Evolutionary conservation across 2,888 invertebrate species (phyloP).

Genomic region (Rhimphoctona megacephalus): DNA sequence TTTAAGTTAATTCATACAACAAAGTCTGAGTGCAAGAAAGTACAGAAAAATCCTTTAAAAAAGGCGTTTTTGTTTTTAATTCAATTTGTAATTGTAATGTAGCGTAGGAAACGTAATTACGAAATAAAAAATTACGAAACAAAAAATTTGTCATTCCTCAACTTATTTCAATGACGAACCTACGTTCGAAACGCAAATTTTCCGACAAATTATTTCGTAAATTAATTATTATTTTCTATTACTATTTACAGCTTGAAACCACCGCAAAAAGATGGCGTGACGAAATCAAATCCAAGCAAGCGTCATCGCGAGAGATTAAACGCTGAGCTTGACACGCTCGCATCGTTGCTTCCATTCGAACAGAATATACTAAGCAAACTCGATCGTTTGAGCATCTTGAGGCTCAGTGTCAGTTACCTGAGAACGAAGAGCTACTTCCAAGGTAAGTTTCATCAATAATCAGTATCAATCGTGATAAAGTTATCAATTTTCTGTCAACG

Average conservation of each 20-base stretch:
- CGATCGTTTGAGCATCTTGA: constrained; percentile 98
- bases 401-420: constrained; percentile 99
- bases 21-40: not conserved
- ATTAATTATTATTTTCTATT: constrained; percentile 27
- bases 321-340: constrained; percentile 98
- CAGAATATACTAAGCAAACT: constrained; percentile 99
- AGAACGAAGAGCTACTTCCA: constrained; percentile 99
- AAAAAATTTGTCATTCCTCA: too few relatives aligned
- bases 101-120: too few relatives aligned
- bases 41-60: not conserved
- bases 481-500: too few relatives aligned
- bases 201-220: constrained; percentile 7
- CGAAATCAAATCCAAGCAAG: constrained; percentile 99
- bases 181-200: not conserved
- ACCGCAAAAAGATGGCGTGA: constrained; percentile 97
- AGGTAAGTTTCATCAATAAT: constrained; percentile 88
- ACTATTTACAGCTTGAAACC: constrained; percentile 93
- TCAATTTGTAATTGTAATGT: not conserved
- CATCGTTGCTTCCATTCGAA: constrained; percentile 97
- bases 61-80: not conserved
- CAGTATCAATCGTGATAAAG: not conserved
- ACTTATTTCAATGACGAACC: too few relatives aligned
- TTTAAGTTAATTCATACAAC: not conserved
- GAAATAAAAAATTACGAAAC: too few relatives aligned
- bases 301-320: constrained; percentile 98